These are phyloP conservation scores for Drosophila littoralis DNA, from an alignment of 1,140 invertebrate species.

Conservation along the genomic window DNA sequence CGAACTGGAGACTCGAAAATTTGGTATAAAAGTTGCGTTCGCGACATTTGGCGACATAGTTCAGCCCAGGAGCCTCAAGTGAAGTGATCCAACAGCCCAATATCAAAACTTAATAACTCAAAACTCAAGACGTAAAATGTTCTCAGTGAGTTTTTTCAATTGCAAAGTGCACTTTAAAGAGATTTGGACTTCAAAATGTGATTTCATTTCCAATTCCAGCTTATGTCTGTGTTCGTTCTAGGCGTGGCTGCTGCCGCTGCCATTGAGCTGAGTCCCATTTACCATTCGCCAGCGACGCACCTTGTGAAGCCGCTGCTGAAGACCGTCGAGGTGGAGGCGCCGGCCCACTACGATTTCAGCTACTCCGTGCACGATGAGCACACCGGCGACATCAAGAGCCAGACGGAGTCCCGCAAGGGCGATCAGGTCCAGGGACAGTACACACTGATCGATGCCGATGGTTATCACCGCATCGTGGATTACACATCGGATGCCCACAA, in stretches of 20 bases:
- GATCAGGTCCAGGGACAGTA: conserved; percentile 87
- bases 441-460: conserved; percentile 86
- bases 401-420: conserved; percentile 85
- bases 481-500: conserved; percentile 87
- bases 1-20: conserved; percentile 3
- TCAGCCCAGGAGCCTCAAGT: conserved; percentile 72
- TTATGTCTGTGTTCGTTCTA: conserved; percentile 70
- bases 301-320: conserved; percentile 84
- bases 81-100: conserved; percentile 48
- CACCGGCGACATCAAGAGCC: conserved; percentile 86
- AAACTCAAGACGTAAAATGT: conserved; percentile 68
- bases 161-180: background rate
- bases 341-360: conserved; percentile 85
- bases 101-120: conserved; percentile 6
- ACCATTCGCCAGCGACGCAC: conserved; percentile 50
- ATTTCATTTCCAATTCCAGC: conserved; percentile 36
- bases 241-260: conserved; percentile 70
- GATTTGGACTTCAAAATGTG: background rate
- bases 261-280: conserved; percentile 71
- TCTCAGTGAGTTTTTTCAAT: conserved; percentile 62
- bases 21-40: conserved; percentile 78
- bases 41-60: conserved; percentile 77
- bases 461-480: conserved; percentile 87
- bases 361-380: conserved; percentile 86
- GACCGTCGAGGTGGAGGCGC: conserved; percentile 86